Percentiles rank a stretch among this genome's conserved stretches.
These are phyloP conservation scores for Nautilus pompilius DNA, from an alignment of 1,140 invertebrate species.

Conservation along the genomic window DNA sequence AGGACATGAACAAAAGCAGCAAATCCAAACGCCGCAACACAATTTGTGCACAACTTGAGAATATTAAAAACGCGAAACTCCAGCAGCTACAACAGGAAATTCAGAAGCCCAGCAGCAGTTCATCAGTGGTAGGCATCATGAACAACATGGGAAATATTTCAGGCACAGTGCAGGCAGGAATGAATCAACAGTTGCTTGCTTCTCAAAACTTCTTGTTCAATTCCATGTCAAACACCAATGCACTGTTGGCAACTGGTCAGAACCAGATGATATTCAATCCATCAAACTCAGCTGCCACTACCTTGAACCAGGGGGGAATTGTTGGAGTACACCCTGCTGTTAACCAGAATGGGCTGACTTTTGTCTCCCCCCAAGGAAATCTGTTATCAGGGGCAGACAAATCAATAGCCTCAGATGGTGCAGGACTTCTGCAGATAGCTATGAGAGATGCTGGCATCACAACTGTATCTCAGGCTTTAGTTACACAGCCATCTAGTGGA, in stretches of 20 bases:
- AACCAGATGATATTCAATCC: not conserved
- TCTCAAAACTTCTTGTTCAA: not conserved
- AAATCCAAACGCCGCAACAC: slow-evolving; percentile 33
- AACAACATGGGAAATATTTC: slow-evolving; percentile 14
- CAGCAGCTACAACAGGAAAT: slow-evolving; percentile 13
- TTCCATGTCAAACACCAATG: not conserved
- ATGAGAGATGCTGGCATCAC: slow-evolving; percentile 46
- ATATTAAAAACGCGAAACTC: slow-evolving; percentile 19
- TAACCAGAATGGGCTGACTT: not conserved
- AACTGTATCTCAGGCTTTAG: slow-evolving; percentile 7
- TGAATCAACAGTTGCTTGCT: slow-evolving; percentile 7
- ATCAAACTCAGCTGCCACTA: slow-evolving; percentile 1
- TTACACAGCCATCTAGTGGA: slow-evolving; percentile 19
- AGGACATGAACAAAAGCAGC: not conserved
- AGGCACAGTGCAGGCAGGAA: slow-evolving; percentile 12
- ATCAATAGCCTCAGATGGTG: slow-evolving; percentile 4
- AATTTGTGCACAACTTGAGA: slow-evolving; percentile 31
- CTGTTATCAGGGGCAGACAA: not conserved
- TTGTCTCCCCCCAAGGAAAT: not conserved
- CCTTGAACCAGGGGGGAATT: too few species aligned
- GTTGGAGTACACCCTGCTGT: not conserved
- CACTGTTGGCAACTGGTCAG: slow-evolving; percentile 3
- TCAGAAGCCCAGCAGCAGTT: slow-evolving; percentile 8
- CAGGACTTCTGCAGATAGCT: slow-evolving; percentile 35
- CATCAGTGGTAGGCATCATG: not conserved